These are phyloP conservation scores for Aleiodes leptofemur DNA, from an alignment of 2,888 invertebrate species.

Conservation along the genomic window DNA sequence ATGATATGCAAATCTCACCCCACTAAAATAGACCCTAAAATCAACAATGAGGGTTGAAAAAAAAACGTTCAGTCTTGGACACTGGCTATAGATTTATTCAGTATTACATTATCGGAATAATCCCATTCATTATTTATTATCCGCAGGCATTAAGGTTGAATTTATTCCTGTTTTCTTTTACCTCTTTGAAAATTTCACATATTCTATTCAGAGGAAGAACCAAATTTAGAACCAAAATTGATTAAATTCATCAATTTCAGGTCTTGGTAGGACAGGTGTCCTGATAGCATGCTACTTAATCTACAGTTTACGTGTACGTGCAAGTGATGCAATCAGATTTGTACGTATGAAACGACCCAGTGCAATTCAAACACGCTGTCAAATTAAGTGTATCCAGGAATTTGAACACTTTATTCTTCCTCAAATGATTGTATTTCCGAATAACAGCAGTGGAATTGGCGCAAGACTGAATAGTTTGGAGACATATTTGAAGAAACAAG, in stretches of 20 bases:
- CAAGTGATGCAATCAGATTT: constrained; percentile 88
- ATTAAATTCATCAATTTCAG: constrained; percentile 71
- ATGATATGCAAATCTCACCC: too few species aligned
- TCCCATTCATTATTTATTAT: neutral
- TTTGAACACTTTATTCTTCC: constrained; percentile 89
- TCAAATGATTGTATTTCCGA: constrained; percentile 83
- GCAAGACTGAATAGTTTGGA: constrained; percentile 77
- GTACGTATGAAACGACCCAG: constrained; percentile 86
- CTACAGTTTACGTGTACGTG: constrained; percentile 84
- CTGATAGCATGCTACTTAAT: constrained; percentile 91
- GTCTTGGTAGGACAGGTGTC: constrained; percentile 90
- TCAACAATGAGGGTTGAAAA: too few species aligned
- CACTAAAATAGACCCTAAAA: too few species aligned
- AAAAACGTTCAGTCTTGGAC: too few species aligned
- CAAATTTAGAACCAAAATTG: neutral
- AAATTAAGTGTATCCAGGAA: constrained; percentile 88
- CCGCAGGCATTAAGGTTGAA: too few species aligned
- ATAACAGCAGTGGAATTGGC: constrained; percentile 76
- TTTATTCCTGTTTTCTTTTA: too few species aligned
- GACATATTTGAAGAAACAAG: constrained; percentile 83
- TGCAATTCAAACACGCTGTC: constrained; percentile 89
- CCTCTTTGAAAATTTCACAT: too few species aligned
- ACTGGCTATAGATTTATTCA: neutral
- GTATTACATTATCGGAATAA: too few species aligned
- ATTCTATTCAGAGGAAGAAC: too few species aligned